Conservation (phyloP, 1,140 invertebrate genomes). For the Homarus americanus region DNA sequence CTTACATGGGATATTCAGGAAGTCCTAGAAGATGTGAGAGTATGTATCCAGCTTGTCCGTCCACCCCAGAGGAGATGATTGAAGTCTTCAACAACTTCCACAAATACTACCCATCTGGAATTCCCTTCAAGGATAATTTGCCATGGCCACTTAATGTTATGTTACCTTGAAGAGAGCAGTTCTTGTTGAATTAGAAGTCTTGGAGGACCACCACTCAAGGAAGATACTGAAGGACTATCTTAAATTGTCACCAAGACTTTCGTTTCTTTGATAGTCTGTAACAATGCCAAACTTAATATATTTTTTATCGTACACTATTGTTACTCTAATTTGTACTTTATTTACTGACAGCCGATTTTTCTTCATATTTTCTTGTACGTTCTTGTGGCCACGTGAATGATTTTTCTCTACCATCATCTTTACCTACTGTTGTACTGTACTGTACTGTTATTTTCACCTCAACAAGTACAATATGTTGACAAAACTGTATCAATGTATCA, state of each 20-base stretch:
- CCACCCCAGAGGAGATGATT: constrained; percentile 57
- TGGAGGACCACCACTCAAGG: no score
- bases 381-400: no score
- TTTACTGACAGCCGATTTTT: no score
- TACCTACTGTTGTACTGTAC: no score
- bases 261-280: background rate
- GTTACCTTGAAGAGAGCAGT: constrained; percentile 37
- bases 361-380: no score
- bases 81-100: constrained; percentile 72
- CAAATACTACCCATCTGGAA: constrained; percentile 67
- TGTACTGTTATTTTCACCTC: no score
- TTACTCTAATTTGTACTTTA: no score
- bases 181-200: background rate
- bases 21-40: constrained; percentile 39
- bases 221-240: background rate
- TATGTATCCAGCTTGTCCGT: constrained; percentile 63
- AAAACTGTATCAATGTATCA: no score
- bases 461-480: no score
- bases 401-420: no score
- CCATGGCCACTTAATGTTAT: constrained; percentile 69
- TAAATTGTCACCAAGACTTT: background rate
- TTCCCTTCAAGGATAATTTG: constrained; percentile 71
- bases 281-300: background rate
- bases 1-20: constrained; percentile 71
- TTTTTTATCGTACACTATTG: background rate